phyloP scores from a whole-genome alignment of 2,888 invertebrate species.

The Thalpophila matura region DNA sequence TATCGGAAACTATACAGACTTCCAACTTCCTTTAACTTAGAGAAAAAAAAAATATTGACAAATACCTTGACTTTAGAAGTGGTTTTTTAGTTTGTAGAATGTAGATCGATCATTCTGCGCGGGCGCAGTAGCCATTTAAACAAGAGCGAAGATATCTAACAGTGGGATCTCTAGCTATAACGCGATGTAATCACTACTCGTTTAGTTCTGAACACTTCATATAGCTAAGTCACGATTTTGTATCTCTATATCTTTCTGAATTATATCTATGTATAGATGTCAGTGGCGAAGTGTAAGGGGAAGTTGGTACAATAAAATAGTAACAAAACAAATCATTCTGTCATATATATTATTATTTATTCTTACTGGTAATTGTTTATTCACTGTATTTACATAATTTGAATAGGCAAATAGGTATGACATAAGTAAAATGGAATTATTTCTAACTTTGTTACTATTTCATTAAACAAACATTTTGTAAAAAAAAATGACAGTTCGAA shows the following conservation, averaged over 20 bases:
- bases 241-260: background rate
- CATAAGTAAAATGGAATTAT: too few relatives aligned
- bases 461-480: too few relatives aligned
- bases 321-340: too few relatives aligned
- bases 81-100: background rate
- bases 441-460: too few relatives aligned
- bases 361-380: too few relatives aligned
- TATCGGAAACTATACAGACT: too few relatives aligned
- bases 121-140: slow-evolving; percentile 18
- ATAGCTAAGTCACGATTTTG: background rate
- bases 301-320: too few relatives aligned
- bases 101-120: background rate
- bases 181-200: slow-evolving; percentile 21
- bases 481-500: too few relatives aligned
- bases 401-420: too few relatives aligned
- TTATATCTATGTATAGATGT: background rate
- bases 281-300: background rate
- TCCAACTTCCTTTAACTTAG: too few relatives aligned
- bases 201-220: slow-evolving; percentile 21
- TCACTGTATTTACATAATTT: too few relatives aligned
- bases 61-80: background rate
- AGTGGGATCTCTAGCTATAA: slow-evolving; percentile 11
- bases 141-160: slow-evolving; percentile 12
- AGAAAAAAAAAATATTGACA: background rate
- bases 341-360: too few relatives aligned